These are phyloP conservation scores for Hartigia nigra DNA, from an alignment of 2,888 invertebrate genomes.

Conservation along the genomic window DNA sequence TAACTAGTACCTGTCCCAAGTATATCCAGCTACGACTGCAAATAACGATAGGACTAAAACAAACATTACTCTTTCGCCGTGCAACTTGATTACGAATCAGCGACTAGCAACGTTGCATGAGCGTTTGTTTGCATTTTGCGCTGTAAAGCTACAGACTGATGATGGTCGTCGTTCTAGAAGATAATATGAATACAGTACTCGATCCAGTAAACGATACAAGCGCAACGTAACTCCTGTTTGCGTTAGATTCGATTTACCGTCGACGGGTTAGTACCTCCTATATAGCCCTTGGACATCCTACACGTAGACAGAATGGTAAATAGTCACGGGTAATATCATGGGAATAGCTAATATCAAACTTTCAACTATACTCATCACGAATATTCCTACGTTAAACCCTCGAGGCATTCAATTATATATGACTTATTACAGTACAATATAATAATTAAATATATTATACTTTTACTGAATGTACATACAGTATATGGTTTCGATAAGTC, in stretches of 20 bases:
- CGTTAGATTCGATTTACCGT: neutral
- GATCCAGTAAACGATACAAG: neutral
- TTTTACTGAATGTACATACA: neutral
- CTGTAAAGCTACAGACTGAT: neutral
- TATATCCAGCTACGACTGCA: neutral
- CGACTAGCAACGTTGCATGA: neutral
- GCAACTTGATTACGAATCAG: constrained; percentile 7
- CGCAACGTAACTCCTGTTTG: neutral
- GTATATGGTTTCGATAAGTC: too few relatives aligned
- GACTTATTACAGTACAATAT: neutral
- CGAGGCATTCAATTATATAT: neutral
- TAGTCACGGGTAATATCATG: neutral
- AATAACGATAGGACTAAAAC: neutral
- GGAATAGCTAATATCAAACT: neutral
- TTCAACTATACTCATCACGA: neutral
- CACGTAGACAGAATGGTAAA: neutral
- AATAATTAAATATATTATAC: neutral
- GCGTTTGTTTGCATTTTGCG: neutral
- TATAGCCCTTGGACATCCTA: neutral
- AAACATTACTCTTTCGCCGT: neutral
- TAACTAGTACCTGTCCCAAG: neutral
- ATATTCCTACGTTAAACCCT: neutral
- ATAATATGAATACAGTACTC: neutral
- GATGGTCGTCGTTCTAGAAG: neutral
- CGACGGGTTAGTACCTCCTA: neutral